Base-by-base conservation (phyloP, 2,797 vertebrate species). In the Hemitrygon akajei region DNA sequence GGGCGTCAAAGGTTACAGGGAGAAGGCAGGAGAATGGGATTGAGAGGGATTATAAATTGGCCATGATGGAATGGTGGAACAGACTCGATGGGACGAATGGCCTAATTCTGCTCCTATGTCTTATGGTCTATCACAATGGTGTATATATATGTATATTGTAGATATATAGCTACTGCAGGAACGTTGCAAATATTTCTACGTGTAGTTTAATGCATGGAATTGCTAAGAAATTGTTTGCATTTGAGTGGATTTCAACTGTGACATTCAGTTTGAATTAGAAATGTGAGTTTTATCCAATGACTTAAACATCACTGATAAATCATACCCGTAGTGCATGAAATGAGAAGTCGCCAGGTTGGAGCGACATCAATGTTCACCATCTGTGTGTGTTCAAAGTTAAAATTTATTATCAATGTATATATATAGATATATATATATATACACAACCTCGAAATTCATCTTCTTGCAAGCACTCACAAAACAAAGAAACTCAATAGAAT, bases 271-370 rank as follows among this genome's bases (percentile, higher is more conserved):
- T 86, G 82, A 86, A 18, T 56, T 84, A 47, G 81, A 84, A 84
- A 84, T 84, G 81, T 63, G n/a, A 86, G 58, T 63, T 86, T 82
- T 7, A 63, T 14, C 75, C 60, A 86, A 86, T 86, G 58, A 63
- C 60, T 86, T 60, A 86, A 86, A 63, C 82, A 86, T 86, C 58
- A n/a, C 56, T 30, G 11, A 86, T 86, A 86, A 30, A 63, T 82
- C 60, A 63, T 14, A n/a, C 1, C 56, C 3, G 10, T 4, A 1
- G 58, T 60, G 56, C 82, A 86, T 60, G 58, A 86, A 86, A 86
- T 86, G 82, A 86, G 56, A 12, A 86, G 82, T 56, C 58, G 18
- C 25, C 47, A 12, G 81, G 47, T 60, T 63, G 82, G 30, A 86
- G 60, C 47, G 4, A 47, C 60, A 86, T 86, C 56, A 86, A 86